phyloP scores from a whole-genome alignment of 2,888 invertebrate species.

The Anoplius nigerrimus region DNA sequence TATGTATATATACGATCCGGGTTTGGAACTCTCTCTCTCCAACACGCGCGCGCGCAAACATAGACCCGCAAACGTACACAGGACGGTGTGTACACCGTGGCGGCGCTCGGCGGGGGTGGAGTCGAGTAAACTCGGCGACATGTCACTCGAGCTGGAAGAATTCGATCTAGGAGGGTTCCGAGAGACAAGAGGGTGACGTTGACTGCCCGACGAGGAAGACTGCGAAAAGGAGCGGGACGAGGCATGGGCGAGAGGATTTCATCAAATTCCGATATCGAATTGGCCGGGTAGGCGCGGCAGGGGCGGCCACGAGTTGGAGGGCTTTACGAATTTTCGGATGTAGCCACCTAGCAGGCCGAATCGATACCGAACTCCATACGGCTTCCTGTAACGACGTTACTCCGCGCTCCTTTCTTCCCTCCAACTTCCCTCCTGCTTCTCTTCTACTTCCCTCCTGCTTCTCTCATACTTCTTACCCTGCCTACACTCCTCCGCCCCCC shows the following conservation, averaged over 20 bases:
- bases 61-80: not conserved
- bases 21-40: not conserved
- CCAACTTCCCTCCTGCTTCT: too few species aligned
- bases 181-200: conserved; percentile 30
- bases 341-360: conserved; percentile 20
- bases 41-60: not conserved
- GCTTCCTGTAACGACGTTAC: too few species aligned
- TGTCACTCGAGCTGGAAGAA: conserved; percentile 74
- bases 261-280: conserved; percentile 72
- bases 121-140: conserved; percentile 70
- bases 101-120: conserved; percentile 28
- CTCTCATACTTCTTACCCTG: too few species aligned
- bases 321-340: conserved; percentile 56
- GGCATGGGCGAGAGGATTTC: conserved; percentile 63
- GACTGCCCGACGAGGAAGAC: not conserved
- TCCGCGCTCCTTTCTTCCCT: too few species aligned
- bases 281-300: conserved; percentile 55
- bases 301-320: conserved; percentile 15
- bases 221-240: conserved; percentile 6
- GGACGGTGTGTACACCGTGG: conserved; percentile 22
- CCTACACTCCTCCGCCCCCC: too few species aligned
- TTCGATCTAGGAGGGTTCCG: conserved; percentile 66
- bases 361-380: too few species aligned
- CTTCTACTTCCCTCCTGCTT: too few species aligned
- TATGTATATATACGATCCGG: conserved; percentile 3